Evolutionary conservation across 2,888 invertebrate genomes (phyloP), one percentile per base, ranked within the genome.

Genomic region (Cerceris ruficornis): DNA sequence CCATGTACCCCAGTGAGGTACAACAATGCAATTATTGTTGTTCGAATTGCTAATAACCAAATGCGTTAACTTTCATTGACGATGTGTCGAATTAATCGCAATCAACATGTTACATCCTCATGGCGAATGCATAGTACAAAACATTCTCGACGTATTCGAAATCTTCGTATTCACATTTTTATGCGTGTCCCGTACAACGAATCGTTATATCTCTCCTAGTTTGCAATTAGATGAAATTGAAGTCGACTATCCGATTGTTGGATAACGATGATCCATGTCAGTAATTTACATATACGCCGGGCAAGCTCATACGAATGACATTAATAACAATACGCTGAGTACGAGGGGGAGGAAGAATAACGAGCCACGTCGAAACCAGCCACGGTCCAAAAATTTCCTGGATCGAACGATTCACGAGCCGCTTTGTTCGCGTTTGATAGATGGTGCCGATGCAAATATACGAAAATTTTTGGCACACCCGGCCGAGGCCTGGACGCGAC

Each of bases 341-440:
- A 49, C 8, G 72, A 46, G 49, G 13, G 52, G 52, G 64, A 28
- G 80, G 77, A 72, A 73, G 81, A 77, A 72, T 82, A 78, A 76
- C 76, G 83, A 76, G 70, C 76, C 64, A 61, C 69, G 50, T 60
- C 59, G 50, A 77, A 73, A 79, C 83, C 82, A 81, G 83, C 79
- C 80, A 82, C 76, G 86, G 78, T 57, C 64, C 71, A 83, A 88
- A 85, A 87, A 84, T 83, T 80, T 85, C 83, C 77, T 75, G 80
- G 70, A 77, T 84, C 80, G 83, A 72, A 85, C 88, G 82, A 87
- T 87, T 83, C 85, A 70, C 80, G 71, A 69, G 77, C 81, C 84
- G 82, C 87, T 87, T 88, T 88, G 89, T 89, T 87, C 84, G 75
- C 75, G 82, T 81, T 87, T 89, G 87, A 89, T 89, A 86, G 88